Evolutionary conservation across 2,113 vertebrate genomes (phyloP).

Genomic region (Polyodon spathula): DNA sequence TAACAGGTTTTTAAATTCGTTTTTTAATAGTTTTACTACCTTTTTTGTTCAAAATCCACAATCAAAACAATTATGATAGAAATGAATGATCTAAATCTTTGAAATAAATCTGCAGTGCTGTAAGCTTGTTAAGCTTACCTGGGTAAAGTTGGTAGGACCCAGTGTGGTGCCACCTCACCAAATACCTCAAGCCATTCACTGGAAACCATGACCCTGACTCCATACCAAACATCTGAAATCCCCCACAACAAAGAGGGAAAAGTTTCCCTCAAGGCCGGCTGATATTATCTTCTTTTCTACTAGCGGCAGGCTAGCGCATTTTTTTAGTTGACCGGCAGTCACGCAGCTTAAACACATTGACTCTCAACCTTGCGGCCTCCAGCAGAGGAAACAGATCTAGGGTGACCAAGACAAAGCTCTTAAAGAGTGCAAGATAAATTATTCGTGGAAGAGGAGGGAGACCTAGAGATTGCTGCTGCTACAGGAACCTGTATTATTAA

Average conservation of each 20-base stretch:
- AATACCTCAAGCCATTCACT: conserved; percentile 68
- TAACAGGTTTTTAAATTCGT: no score
- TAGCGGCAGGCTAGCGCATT: conserved; percentile 5
- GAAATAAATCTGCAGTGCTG: background rate
- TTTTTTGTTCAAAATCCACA: no score
- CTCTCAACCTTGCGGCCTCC: conserved; percentile 31
- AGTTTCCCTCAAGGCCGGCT: background rate
- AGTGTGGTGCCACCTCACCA: conserved; percentile 81
- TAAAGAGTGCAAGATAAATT: conserved; percentile 62
- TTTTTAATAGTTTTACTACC: no score
- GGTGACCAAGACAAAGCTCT: conserved; percentile 46
- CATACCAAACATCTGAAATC: conserved; percentile 58
- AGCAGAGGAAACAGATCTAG: conserved; percentile 52
- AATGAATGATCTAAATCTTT: background rate
- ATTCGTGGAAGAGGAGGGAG: conserved; percentile 61
- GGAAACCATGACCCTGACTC: conserved; percentile 80
- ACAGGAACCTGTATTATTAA: conserved; percentile 63
- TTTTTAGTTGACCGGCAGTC: conserved; percentile 22
- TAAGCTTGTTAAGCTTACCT: conserved; percentile 62
- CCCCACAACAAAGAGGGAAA: conserved; percentile 26
- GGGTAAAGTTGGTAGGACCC: conserved; percentile 88
- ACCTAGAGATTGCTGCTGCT: conserved; percentile 48
- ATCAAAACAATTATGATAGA: no score
- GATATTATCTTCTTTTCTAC: conserved; percentile 33
- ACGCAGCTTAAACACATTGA: conserved; percentile 27